phyloP scores from a whole-genome alignment of 2,113 vertebrate genomes.

The Eonycteris spelaea region DNA sequence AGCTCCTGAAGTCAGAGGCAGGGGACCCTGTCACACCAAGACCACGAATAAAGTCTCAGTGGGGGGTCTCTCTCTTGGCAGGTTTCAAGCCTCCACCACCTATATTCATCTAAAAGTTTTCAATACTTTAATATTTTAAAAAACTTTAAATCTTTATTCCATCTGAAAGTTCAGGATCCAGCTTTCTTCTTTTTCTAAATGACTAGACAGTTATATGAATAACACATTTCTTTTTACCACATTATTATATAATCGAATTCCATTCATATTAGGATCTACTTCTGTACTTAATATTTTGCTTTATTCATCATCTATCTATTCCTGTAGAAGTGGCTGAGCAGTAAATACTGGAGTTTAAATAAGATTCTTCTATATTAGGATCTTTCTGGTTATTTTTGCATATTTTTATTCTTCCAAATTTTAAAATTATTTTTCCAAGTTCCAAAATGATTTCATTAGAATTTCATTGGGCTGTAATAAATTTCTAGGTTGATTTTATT shows the following conservation, averaged over 20 bases:
- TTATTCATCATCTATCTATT: not conserved
- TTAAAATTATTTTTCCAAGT: constrained; percentile 21
- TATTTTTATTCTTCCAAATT: constrained; percentile 17
- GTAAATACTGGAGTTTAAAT: not conserved
- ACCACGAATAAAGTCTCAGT: accelerated
- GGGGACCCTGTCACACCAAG: not conserved
- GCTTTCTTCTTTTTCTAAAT: not conserved
- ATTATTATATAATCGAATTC: not conserved
- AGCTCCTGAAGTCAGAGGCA: not conserved
- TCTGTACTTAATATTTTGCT: not conserved
- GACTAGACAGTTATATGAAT: constrained; percentile 5
- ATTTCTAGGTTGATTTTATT: not conserved
- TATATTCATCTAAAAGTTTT: not conserved
- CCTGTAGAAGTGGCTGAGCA: not conserved
- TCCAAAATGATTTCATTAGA: constrained; percentile 17
- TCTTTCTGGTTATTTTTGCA: not conserved
- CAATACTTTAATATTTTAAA: not conserved
- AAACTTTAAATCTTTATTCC: constrained; percentile 6
- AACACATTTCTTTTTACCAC: not conserved
- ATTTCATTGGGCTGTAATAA: not conserved
- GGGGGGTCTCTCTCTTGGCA: not conserved
- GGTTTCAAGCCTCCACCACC: not conserved
- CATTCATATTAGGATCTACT: not conserved
- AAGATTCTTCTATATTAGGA: not conserved
- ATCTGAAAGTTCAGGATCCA: constrained; percentile 19